Conservation (phyloP, 2,113 vertebrate genomes). For the Ceuthmochares aereus region DNA sequence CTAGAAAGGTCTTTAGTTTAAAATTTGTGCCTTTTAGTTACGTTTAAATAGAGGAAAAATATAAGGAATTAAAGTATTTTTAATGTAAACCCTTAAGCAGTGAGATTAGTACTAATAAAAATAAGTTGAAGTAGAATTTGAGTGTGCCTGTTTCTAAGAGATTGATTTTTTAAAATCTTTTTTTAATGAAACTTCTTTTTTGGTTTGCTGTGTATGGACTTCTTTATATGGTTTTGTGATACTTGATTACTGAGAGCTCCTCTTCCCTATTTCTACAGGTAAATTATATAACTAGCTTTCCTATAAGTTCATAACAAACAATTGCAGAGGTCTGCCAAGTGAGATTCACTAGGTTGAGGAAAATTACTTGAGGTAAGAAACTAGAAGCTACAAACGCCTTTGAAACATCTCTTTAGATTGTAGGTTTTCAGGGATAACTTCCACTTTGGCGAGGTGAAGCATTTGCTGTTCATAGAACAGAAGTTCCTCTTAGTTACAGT, state of each 20-base stretch:
- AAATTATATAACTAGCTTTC: neutral
- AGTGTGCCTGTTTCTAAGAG: neutral
- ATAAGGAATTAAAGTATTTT: neutral
- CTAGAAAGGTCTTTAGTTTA: neutral
- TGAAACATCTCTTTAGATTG: neutral
- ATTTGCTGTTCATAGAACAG: neutral
- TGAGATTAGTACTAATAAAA: neutral
- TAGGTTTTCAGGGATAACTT: neutral
- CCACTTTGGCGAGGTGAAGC: fast-evolving
- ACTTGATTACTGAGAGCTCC: neutral
- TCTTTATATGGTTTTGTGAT: neutral
- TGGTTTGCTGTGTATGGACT: neutral
- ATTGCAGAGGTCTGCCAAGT: neutral
- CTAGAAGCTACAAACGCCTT: neutral
- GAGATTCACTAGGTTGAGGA: neutral
- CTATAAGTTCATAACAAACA: neutral
- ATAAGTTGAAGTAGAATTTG: neutral
- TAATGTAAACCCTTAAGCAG: neutral
- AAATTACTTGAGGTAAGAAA: neutral
- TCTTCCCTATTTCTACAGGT: neutral
- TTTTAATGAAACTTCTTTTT: neutral
- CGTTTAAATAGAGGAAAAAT: neutral
- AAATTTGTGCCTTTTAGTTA: neutral
- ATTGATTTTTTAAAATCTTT: neutral
- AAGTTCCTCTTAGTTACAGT: neutral